Percentiles rank a stretch among this genome's conserved stretches.
Evolutionary conservation across 2,888 invertebrate genomes (phyloP).

Genomic region (Dromius quadrimaculatus): DNA sequence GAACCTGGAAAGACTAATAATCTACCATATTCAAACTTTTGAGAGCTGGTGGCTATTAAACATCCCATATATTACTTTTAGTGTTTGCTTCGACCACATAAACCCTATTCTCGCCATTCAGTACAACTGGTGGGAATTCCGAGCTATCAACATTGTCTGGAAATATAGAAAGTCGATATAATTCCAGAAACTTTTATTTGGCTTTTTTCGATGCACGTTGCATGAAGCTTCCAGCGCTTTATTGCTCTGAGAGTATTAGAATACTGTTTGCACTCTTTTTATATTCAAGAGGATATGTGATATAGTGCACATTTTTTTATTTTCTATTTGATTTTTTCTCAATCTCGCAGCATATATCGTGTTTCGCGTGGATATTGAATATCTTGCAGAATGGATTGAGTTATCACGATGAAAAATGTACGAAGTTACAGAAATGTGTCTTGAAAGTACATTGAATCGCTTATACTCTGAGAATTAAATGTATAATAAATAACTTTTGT

Average conservation of each 20-base stretch:
- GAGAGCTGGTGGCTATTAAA: not conserved
- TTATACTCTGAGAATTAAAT: too few species aligned
- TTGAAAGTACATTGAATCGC: too few species aligned
- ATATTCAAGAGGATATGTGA: not conserved
- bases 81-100: slow-evolving; percentile 1
- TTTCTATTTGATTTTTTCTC: too few species aligned
- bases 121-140: slow-evolving; percentile 7
- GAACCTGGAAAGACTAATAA: too few species aligned
- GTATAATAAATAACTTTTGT: too few species aligned
- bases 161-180: slow-evolving; percentile 4
- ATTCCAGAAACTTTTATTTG: not conserved
- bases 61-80: slow-evolving; percentile 1
- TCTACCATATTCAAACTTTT: not conserved
- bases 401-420: too few species aligned
- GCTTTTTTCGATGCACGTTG: not conserved
- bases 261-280: not conserved
- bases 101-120: not conserved
- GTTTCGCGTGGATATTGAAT: too few species aligned
- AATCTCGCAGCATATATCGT: too few species aligned
- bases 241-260: not conserved
- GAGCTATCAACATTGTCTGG: slow-evolving; percentile 12
- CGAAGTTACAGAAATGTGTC: too few species aligned
- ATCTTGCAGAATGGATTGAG: too few species aligned
- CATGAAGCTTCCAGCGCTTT: not conserved
- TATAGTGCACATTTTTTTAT: too few species aligned